Percentiles rank a stretch among this genome's conserved stretches.
These are phyloP conservation scores for Tragelaphus eurycerus DNA, from an alignment of 2,797 vertebrate species.

Conservation along the genomic window DNA sequence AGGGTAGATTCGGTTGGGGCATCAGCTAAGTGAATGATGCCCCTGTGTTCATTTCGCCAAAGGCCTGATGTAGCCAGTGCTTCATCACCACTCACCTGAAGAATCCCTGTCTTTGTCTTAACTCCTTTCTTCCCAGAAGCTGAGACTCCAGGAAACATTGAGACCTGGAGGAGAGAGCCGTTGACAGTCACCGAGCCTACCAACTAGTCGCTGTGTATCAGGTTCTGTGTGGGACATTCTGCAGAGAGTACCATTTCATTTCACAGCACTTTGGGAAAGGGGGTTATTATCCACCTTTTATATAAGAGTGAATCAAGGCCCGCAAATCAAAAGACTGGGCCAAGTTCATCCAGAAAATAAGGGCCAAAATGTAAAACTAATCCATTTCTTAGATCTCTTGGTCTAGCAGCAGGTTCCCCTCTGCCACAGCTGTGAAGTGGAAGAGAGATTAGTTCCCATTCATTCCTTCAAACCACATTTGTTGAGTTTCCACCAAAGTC, in stretches of 20 bases:
- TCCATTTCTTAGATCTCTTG: neutral
- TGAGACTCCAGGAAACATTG: neutral
- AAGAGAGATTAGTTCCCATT: neutral
- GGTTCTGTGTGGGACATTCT: too few relatives aligned
- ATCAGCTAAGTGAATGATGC: neutral
- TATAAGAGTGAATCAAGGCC: neutral
- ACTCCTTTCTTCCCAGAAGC: neutral
- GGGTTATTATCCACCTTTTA: neutral
- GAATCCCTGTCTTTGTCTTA: neutral
- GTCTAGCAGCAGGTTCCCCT: neutral
- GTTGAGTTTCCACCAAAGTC: neutral
- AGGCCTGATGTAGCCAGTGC: fast-evolving
- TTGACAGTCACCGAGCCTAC: neutral
- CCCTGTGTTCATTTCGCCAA: neutral
- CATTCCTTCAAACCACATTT: neutral
- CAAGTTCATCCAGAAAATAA: neutral
- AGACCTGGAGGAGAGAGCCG: neutral
- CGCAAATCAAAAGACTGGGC: neutral
- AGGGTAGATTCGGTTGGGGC: neutral
- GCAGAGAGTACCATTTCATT: neutral
- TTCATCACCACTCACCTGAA: neutral
- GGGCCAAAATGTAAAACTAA: neutral
- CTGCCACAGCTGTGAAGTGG: neutral
- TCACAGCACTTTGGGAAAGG: neutral
- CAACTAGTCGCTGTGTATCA: fast-evolving